Evolutionary conservation across 1,140 invertebrate genomes (phyloP).

Genomic region (Sinella curviseta): DNA sequence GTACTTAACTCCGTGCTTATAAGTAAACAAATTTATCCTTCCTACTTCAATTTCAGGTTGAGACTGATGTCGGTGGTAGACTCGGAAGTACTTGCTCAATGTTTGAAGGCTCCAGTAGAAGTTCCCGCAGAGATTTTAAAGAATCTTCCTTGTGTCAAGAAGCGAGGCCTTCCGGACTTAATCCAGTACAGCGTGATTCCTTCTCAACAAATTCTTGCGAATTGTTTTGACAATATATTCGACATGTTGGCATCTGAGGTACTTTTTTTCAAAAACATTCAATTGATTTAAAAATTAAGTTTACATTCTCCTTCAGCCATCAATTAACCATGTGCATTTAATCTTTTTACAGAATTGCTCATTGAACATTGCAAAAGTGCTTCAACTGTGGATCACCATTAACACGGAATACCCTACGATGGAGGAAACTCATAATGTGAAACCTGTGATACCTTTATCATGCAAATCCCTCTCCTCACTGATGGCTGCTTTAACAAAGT

Average conservation of each 20-base stretch:
- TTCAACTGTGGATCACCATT: constrained; percentile 51
- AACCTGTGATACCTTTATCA: constrained; percentile 49
- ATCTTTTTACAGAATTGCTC: constrained; percentile 40
- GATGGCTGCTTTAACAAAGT: constrained; percentile 50
- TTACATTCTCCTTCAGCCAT: background rate
- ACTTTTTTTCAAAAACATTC: too few relatives aligned
- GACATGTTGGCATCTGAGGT: constrained; percentile 48
- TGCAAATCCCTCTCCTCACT: constrained; percentile 47
- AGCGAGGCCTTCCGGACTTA: background rate
- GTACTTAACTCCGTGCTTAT: too few relatives aligned
- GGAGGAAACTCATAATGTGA: constrained; percentile 45
- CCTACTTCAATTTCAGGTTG: too few relatives aligned
- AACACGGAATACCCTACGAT: constrained; percentile 48
- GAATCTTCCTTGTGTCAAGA: constrained; percentile 2
- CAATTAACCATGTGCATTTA: too few relatives aligned
- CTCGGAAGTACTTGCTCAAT: constrained; percentile 40
- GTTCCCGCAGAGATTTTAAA: constrained; percentile 38
- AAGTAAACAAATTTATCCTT: too few relatives aligned
- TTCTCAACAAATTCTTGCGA: constrained; percentile 33
- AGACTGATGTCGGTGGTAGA: constrained; percentile 51
- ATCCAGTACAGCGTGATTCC: background rate
- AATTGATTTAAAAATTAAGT: background rate
- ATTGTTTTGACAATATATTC: constrained; percentile 46
- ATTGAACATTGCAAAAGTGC: constrained; percentile 48
- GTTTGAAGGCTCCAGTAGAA: constrained; percentile 34